phyloP scores from a whole-genome alignment of 2,113 vertebrate genomes.

The Tor tambroides region DNA sequence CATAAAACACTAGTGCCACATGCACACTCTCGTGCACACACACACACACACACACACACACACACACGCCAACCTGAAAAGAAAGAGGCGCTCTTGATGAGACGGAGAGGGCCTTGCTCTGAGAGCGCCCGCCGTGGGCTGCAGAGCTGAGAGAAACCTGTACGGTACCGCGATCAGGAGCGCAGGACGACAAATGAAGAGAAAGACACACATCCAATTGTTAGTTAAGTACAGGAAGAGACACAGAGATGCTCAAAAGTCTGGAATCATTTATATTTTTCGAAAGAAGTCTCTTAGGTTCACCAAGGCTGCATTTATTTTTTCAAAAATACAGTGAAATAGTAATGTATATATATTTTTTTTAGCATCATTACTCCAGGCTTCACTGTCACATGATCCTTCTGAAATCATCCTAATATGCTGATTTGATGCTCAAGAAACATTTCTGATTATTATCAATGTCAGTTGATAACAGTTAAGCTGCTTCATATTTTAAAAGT shows the following conservation, averaged over 20 bases:
- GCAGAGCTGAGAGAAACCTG: conserved; percentile 99
- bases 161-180: conserved; percentile 74
- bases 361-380: neutral
- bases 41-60: conserved; percentile 44
- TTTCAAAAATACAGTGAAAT: neutral
- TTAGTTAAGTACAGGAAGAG: conserved; percentile 50
- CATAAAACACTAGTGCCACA: conserved; percentile 54
- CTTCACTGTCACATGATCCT: neutral
- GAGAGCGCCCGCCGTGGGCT: conserved; percentile 99
- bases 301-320: neutral
- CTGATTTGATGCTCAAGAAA: neutral
- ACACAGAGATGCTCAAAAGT: conserved; percentile 45
- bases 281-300: neutral
- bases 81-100: conserved; percentile 99
- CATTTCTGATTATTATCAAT: neutral
- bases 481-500: neutral
- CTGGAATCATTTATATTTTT: neutral
- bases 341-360: neutral
- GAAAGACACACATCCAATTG: conserved; percentile 7
- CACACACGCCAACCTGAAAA: conserved; percentile 95
- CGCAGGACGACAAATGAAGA: conserved; percentile 13
- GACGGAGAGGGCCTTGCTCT: conserved; percentile 98
- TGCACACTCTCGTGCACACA: conserved; percentile 19
- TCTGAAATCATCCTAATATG: neutral
- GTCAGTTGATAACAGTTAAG: neutral